phyloP scores from a whole-genome alignment of 2,797 vertebrate genomes.

The Phoeniculus purpureus region DNA sequence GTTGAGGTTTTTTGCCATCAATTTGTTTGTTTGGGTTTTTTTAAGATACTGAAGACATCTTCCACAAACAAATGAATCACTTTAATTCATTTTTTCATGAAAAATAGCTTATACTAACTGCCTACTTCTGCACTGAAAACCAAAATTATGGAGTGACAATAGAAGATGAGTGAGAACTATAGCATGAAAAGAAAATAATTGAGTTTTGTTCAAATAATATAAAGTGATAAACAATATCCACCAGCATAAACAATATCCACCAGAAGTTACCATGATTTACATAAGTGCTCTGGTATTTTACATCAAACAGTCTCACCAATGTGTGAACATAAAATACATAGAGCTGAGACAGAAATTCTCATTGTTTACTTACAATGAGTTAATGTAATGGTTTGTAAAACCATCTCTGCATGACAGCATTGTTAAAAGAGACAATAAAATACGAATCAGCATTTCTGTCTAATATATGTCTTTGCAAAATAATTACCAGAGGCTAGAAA shows the following conservation, averaged over 20 bases:
- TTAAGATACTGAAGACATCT: background rate
- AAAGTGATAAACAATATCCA: background rate
- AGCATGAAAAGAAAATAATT: background rate
- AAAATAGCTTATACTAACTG: background rate
- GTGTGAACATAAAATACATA: background rate
- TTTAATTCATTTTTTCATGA: background rate
- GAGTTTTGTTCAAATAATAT: background rate
- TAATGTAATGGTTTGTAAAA: background rate
- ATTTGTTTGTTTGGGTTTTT: accelerated
- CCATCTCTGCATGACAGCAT: background rate
- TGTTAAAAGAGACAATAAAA: background rate
- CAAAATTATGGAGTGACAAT: background rate
- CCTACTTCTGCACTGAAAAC: background rate
- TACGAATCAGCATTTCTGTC: background rate
- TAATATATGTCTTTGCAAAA: background rate
- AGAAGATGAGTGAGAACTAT: background rate
- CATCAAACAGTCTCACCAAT: background rate
- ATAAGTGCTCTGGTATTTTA: background rate
- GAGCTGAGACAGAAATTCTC: background rate
- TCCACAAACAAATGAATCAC: background rate
- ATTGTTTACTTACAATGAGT: background rate
- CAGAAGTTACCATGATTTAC: background rate
- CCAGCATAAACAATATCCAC: background rate
- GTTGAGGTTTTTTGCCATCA: accelerated
- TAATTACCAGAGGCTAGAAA: background rate